Percentiles rank a stretch among this genome's conserved stretches.
These are phyloP conservation scores for Megaceryle maxima DNA, from an alignment of 2,113 vertebrate genomes.

Conservation along the genomic window DNA sequence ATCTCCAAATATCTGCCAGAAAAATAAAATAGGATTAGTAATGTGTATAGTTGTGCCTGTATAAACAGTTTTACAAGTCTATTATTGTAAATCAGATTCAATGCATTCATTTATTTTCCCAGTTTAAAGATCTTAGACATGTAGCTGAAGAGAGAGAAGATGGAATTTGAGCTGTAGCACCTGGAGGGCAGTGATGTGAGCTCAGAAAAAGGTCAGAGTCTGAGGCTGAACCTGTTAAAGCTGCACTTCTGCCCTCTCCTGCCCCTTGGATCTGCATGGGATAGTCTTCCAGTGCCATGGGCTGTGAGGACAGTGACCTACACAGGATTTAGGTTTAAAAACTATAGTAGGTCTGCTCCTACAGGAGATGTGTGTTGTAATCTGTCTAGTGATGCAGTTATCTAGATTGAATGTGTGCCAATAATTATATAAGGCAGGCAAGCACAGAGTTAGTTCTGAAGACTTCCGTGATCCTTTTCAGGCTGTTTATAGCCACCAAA, in stretches of 20 bases:
- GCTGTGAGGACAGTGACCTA: not conserved
- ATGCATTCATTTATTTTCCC: not conserved
- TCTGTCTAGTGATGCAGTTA: conserved; percentile 21
- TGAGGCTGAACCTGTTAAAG: not conserved
- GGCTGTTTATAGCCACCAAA: not conserved
- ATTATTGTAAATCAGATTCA: not conserved
- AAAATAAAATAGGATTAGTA: not conserved
- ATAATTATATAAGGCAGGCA: not conserved
- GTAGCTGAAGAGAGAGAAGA: not conserved
- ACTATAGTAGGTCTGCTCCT: not conserved
- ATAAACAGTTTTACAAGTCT: not conserved
- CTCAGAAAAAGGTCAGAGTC: not conserved
- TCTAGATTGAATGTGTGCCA: not conserved
- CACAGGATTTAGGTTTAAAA: not conserved
- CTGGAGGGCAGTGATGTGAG: not conserved
- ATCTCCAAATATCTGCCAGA: not conserved
- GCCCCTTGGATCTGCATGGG: not conserved
- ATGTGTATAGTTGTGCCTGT: not conserved
- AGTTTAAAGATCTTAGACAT: not conserved
- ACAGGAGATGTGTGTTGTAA: not conserved
- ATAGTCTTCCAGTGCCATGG: not conserved
- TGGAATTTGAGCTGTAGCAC: not conserved
- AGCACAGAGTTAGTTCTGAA: not conserved
- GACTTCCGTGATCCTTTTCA: not conserved
- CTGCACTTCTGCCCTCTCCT: not conserved